phyloP scores from a whole-genome alignment of 2,888 invertebrate genomes.

The Thereva unica region DNA sequence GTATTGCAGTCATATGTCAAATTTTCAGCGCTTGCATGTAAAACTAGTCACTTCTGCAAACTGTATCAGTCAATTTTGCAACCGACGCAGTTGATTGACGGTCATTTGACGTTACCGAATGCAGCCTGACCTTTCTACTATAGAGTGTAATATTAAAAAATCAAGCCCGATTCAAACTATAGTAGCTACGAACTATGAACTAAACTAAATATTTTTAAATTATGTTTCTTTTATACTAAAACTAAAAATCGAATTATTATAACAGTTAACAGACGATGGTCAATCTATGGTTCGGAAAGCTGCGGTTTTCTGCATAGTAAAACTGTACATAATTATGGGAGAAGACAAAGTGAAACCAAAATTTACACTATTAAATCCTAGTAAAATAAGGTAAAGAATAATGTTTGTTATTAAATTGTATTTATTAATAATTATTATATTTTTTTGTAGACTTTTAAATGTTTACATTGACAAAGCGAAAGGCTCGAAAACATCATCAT shows the following conservation, averaged over 20 bases:
- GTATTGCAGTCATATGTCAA: no score
- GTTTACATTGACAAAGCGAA: constrained; percentile 48
- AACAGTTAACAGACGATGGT: constrained; percentile 84
- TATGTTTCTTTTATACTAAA: neutral
- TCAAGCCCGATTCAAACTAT: no score
- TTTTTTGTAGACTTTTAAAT: constrained; percentile 46
- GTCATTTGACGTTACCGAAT: no score
- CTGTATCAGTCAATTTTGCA: no score
- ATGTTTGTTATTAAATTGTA: neutral
- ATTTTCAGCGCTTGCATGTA: no score
- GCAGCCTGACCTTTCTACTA: no score
- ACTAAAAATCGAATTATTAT: constrained; percentile 13
- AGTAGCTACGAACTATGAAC: no score
- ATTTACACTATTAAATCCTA: constrained; percentile 79
- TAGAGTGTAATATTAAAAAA: no score
- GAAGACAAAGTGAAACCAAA: constrained; percentile 83
- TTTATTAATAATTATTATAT: neutral
- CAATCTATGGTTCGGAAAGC: constrained; percentile 95
- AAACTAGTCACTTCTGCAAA: no score
- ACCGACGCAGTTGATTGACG: no score
- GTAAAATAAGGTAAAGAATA: constrained; percentile 70
- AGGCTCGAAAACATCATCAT: constrained; percentile 46
- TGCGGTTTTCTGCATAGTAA: constrained; percentile 96
- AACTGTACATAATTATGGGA: constrained; percentile 86
- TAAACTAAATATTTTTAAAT: neutral